phyloP scores from a whole-genome alignment of 2,113 vertebrate species.

The Ictalurus punctatus region DNA sequence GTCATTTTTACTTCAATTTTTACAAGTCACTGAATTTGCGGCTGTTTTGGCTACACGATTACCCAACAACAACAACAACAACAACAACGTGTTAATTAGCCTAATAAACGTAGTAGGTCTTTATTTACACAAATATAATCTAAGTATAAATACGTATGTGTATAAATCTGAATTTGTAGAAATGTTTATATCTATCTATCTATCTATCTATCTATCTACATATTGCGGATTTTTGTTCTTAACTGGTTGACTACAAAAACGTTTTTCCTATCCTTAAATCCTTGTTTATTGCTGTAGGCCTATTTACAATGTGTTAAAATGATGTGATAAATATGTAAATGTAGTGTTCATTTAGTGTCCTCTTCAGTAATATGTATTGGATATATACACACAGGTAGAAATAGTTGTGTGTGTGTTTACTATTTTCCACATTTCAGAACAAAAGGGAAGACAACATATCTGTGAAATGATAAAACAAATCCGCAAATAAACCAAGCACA shows the following conservation, averaged over 20 bases:
- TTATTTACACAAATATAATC: not conserved
- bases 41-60: not conserved
- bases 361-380: not conserved
- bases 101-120: not conserved
- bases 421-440: not conserved
- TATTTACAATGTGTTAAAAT: not conserved
- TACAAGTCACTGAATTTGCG: not conserved
- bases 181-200: not conserved
- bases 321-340: not conserved
- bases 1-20: not conserved
- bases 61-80: not conserved
- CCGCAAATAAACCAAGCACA: too few relatives aligned
- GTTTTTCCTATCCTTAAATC: not conserved
- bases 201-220: not conserved
- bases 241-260: not conserved
- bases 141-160: not conserved
- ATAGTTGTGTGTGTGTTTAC: not conserved
- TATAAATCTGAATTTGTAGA: not conserved
- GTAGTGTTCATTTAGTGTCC: too few relatives aligned
- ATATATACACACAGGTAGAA: not conserved
- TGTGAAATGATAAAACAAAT: not conserved
- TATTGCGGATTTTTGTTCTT: not conserved
- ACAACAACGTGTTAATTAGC: not conserved
- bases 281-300: not conserved
- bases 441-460: not conserved